These are phyloP conservation scores for Blastobasis lacticolella DNA, from an alignment of 2,888 invertebrate genomes.

Conservation along the genomic window DNA sequence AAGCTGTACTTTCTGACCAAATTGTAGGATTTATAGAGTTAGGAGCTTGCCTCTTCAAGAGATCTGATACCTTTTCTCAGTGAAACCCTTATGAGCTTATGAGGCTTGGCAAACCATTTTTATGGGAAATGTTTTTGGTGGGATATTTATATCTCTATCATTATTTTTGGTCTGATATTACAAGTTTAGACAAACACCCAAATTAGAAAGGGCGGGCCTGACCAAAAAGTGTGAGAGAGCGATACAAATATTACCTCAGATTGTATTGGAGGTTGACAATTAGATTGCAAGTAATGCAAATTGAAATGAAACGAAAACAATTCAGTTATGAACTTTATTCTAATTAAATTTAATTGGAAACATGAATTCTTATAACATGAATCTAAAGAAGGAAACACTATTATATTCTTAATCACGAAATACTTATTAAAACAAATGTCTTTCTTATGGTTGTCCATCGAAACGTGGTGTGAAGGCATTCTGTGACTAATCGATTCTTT, in stretches of 20 bases:
- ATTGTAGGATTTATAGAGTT: no score
- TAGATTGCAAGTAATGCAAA: neutral
- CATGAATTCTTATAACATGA: slow-evolving; percentile 73
- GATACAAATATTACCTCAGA: neutral
- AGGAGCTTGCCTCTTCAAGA: no score
- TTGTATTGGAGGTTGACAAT: neutral
- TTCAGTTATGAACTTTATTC: slow-evolving; percentile 70
- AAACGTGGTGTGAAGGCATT: no score
- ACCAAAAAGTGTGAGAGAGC: neutral
- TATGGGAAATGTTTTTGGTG: no score
- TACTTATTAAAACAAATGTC: slow-evolving; percentile 72
- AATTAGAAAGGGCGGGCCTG: neutral
- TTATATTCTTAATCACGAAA: slow-evolving; percentile 69
- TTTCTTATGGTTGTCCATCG: slow-evolving; percentile 28
- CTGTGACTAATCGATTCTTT: no score
- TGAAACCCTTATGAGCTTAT: no score
- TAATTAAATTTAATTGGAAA: slow-evolving; percentile 73
- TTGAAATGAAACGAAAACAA: slow-evolving; percentile 42
- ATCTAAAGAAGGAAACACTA: slow-evolving; percentile 73
- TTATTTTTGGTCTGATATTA: neutral
- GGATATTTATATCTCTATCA: neutral
- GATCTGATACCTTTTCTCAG: no score
- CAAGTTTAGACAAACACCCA: neutral
- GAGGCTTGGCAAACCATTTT: no score
- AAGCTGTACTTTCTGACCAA: no score